A percentile compares a stretch with the other conserved stretches of the same genome.
phyloP scores from a whole-genome alignment of 53 echinoderm and acorn worm species.

The Apostichopus leukothele region DNA sequence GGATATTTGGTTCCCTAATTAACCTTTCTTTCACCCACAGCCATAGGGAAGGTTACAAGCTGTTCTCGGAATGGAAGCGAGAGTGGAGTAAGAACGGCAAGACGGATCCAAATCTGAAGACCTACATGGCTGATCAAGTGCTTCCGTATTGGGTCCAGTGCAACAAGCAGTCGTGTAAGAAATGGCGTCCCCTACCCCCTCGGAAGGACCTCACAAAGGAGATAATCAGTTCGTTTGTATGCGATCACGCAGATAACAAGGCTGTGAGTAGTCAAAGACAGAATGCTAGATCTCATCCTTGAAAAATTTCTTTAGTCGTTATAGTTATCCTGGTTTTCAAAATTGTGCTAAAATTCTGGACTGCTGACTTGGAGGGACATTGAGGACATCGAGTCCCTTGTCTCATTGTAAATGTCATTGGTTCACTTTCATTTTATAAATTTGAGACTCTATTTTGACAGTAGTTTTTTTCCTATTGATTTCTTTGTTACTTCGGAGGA shows the following conservation, averaged over 20 bases:
- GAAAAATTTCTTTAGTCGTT: no score
- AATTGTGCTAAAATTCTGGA: no score
- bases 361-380: no score
- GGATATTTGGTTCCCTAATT: background rate
- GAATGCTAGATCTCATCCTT: no score
- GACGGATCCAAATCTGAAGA: conserved; percentile 87
- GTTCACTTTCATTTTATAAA: no score
- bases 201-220: conserved; percentile 58
- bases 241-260: conserved; percentile 44
- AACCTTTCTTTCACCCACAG: conserved; percentile 34
- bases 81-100: conserved; percentile 93
- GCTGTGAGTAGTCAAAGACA: conserved; percentile 16
- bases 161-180: conserved; percentile 68
- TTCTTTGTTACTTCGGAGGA: no score
- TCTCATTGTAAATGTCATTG: no score
- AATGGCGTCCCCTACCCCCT: conserved; percentile 68
- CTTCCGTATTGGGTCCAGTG: conserved; percentile 94
- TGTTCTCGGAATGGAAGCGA: conserved; percentile 71
- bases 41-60: conserved; percentile 81
- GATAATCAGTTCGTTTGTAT: conserved; percentile 61
- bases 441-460: no score
- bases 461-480: no score
- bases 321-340: no score
- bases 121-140: conserved; percentile 86
- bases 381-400: no score